Evolutionary conservation across 2,888 invertebrate genomes (phyloP).

Genomic region (Alloplasta piceator): DNA sequence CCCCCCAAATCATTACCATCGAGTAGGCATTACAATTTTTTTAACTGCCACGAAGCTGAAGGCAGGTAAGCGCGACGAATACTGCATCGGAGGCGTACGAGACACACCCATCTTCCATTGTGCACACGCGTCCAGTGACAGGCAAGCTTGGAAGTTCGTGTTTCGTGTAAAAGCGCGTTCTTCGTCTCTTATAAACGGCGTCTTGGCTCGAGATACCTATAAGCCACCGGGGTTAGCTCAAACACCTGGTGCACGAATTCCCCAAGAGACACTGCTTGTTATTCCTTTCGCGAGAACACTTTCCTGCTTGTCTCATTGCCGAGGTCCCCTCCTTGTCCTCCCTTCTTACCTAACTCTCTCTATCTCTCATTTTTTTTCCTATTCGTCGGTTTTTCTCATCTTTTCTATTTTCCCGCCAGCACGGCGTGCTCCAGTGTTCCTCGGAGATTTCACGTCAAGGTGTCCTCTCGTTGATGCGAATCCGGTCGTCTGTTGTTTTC

Average conservation of each 20-base stretch:
- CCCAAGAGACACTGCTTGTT: constrained; percentile 81
- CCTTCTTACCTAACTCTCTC: constrained; percentile 5
- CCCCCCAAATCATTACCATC: no score
- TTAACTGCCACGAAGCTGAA: no score
- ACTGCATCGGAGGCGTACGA: no score
- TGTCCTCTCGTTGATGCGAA: constrained; percentile 26
- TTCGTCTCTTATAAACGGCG: no score
- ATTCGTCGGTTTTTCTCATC: constrained; percentile 3
- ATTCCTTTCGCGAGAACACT: constrained; percentile 78
- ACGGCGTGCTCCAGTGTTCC: constrained; percentile 4
- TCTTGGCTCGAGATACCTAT: constrained; percentile 72
- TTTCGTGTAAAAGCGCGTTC: no score
- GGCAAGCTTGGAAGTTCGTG: no score
- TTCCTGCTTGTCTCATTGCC: constrained; percentile 54
- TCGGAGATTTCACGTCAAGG: constrained; percentile 43
- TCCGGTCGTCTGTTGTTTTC: neutral
- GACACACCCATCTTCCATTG: no score
- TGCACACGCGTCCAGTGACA: no score
- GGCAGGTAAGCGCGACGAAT: no score
- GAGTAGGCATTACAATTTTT: no score
- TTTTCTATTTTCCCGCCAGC: constrained; percentile 9
- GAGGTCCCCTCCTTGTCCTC: constrained; percentile 17
- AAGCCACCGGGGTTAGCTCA: constrained; percentile 80
- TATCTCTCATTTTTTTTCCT: constrained; percentile 23
- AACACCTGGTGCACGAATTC: constrained; percentile 81